Evolutionary conservation across 2,888 invertebrate genomes (phyloP).

Genomic region (Cataglyphis cursor): DNA sequence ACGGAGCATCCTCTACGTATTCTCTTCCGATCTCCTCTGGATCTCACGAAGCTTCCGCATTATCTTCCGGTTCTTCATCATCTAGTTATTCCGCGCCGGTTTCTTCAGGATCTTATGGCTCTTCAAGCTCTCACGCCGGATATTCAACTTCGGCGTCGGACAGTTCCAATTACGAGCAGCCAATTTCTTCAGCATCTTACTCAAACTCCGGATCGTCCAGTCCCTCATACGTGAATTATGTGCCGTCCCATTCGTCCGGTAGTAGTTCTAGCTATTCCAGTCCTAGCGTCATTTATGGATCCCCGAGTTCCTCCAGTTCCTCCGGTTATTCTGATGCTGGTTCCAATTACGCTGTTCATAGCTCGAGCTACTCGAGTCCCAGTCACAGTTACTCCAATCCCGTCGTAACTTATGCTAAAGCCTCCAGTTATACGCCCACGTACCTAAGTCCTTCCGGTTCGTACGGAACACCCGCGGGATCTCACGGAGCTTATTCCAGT

Average conservation of each 20-base stretch:
- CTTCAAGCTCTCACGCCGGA: slow-evolving; percentile 68
- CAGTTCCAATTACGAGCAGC: slow-evolving; percentile 79
- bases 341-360: not conserved
- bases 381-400: slow-evolving; percentile 62
- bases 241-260: slow-evolving; percentile 78
- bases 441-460: slow-evolving; percentile 76
- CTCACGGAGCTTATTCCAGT: slow-evolving; percentile 80
- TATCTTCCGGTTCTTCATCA: slow-evolving; percentile 56
- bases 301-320: slow-evolving; percentile 57
- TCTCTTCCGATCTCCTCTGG: slow-evolving; percentile 65
- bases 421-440: slow-evolving; percentile 67
- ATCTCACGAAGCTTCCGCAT: slow-evolving; percentile 67
- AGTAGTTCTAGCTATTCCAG: slow-evolving; percentile 67
- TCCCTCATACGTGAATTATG: slow-evolving; percentile 72
- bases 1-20: slow-evolving; percentile 51
- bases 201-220: slow-evolving; percentile 57
- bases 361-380: slow-evolving; percentile 64
- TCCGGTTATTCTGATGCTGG: slow-evolving; percentile 65
- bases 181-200: slow-evolving; percentile 72
- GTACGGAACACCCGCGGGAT: slow-evolving; percentile 75
- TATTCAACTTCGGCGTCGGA: slow-evolving; percentile 78
- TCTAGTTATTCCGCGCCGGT: slow-evolving; percentile 64
- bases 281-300: slow-evolving; percentile 56
- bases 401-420: slow-evolving; percentile 65
- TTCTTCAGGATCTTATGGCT: slow-evolving; percentile 72